Evolutionary conservation across 2,888 invertebrate species (phyloP).

Genomic region (Scotopteryx bipunctaria): DNA sequence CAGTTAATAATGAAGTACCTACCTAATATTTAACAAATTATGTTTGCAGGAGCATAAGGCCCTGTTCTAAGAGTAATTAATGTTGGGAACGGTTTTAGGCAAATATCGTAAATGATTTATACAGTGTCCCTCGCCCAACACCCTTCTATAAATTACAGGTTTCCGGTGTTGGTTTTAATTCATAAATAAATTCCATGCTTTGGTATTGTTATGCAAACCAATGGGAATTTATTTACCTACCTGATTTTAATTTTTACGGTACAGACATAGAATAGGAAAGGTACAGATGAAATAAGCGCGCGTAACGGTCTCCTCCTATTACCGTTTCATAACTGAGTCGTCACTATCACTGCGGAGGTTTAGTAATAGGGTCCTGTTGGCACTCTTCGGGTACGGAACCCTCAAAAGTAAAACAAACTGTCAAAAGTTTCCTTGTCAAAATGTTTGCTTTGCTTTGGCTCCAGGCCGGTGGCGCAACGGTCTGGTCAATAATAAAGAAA

Average conservation of each 20-base stretch:
- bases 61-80: slow-evolving; percentile 43
- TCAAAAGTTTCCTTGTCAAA: too few species aligned
- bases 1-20: slow-evolving; percentile 9
- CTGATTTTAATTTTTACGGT: slow-evolving; percentile 18
- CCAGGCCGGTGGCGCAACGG: too few species aligned
- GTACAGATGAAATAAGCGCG: too few species aligned
- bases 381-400: too few species aligned
- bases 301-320: not conserved
- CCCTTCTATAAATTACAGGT: slow-evolving; percentile 52
- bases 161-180: slow-evolving; percentile 46
- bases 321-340: not conserved
- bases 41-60: slow-evolving; percentile 32
- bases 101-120: slow-evolving; percentile 53
- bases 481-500: too few species aligned
- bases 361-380: too few species aligned
- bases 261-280: not conserved
- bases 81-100: slow-evolving; percentile 37
- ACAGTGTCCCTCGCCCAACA: slow-evolving; percentile 42
- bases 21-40: slow-evolving; percentile 24
- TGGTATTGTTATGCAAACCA: slow-evolving; percentile 33
- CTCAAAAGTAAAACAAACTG: too few species aligned
- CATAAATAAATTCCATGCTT: slow-evolving; percentile 46
- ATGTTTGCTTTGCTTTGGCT: too few species aligned
- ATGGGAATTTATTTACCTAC: slow-evolving; percentile 29
- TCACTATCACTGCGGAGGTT: too few species aligned